Evolutionary conservation across 2,113 vertebrate genomes (phyloP), one percentile per base, ranked within the genome.

Genomic region (Hippocampus guttulatus): DNA sequence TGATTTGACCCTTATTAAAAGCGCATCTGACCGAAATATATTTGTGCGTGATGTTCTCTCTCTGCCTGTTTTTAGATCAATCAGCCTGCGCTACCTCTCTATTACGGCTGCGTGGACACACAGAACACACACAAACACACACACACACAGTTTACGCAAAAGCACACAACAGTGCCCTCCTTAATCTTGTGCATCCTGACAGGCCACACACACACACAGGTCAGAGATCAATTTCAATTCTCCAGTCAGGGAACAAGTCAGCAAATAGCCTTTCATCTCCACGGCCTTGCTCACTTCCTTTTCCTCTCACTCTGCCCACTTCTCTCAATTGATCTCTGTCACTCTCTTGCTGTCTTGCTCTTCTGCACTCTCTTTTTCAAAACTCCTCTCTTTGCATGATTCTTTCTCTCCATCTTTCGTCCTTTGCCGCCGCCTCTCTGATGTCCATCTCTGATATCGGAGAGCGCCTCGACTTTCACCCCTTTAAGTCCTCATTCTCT

Each of bases 161-260:
- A 72, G 66, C 18, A 75, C 43, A 67, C 77, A 75, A 68, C 40
- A 18, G 27, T 60, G 54, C 51, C 68, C 47, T 30, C 67, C 27
- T 40, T 64, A 69, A 60, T 72, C 66, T 80, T 68, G 58, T 38
- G 58, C 55, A 71, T 71, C 74, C 76, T 65, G 64, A 65, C 64
- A 45, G 41, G 41, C 41, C 64, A 61, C 66, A 58, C 77, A 68
- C 38, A 69, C 33, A 75, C 20, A 65, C 64, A 74, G 40, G 67
- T 80, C 68, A 25, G 5, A 66, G 82, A 89, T 89, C 89, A 89
- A 90, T 90, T 89, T 85, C 84, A 90, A 89, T 91, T 89, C 85
- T 81, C 72, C 71, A 74, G 79, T 87, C 79, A 80, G 74, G 65
- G 79, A 88, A 79, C 82, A 83, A 85, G 85, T 82, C 81, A 84